phyloP scores from a whole-genome alignment of 2,113 vertebrate species.

The Leptosomus discolor region DNA sequence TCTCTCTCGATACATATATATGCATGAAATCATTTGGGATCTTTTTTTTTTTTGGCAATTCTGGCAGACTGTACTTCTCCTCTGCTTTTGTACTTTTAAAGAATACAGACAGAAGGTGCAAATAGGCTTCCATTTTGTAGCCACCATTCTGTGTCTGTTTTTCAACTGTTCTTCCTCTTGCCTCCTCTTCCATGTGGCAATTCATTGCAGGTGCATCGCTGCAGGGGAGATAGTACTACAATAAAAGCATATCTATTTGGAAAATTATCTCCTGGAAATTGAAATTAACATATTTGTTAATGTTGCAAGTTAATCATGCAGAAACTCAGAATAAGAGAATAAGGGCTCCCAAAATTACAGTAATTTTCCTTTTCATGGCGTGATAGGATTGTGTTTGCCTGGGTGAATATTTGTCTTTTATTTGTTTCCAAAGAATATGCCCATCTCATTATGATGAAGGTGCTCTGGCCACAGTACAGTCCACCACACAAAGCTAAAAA shows the following conservation, averaged over 20 bases:
- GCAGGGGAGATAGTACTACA: not conserved
- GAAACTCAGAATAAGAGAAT: not conserved
- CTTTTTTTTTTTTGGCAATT: not conserved
- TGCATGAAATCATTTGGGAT: not conserved
- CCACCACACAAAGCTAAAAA: not conserved
- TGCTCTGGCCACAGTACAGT: not conserved
- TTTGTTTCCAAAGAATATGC: not conserved
- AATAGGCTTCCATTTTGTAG: not conserved
- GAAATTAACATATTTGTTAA: not conserved
- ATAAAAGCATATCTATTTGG: not conserved
- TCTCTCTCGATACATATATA: no score
- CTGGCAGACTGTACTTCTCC: not conserved
- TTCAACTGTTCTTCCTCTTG: not conserved
- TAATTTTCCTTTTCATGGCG: not conserved
- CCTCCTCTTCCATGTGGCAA: accelerated
- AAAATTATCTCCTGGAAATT: not conserved
- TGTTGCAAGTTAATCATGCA: not conserved
- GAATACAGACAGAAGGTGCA: not conserved
- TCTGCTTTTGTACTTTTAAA: not conserved
- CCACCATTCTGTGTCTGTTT: not conserved
- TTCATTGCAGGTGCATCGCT: not conserved
- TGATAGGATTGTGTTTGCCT: not conserved
- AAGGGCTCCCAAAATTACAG: not conserved
- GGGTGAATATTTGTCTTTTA: not conserved
- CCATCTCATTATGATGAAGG: not conserved